Evolutionary conservation across 2,888 invertebrate species (phyloP), one percentile per base, ranked within the genome.

Genomic region (Stenolophus ochropezus): DNA sequence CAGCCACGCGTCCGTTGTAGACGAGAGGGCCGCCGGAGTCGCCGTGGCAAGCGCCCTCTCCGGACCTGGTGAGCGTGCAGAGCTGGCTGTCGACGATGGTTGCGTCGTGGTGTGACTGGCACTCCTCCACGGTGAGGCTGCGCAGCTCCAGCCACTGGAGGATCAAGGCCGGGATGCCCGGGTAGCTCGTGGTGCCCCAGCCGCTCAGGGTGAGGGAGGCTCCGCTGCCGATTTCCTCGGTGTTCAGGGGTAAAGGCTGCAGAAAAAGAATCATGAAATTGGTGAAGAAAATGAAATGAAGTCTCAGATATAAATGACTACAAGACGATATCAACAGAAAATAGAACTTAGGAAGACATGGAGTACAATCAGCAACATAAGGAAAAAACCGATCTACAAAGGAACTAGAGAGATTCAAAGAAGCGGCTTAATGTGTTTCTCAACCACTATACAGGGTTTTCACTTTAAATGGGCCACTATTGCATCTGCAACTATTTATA

Each of bases 11-110:
- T 2, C 83, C 83, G 20, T 83, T 78, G 1, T 77, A 74, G n/a
- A 74, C 82, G 1, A 85, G 56, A 1, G 85, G 85, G n/a, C 84
- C 83, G 8, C 85, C 85, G 8, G 84, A 84, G 82, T 85, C 85
- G 5, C 85, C 93, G 85, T 92, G 92, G 84, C 93, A 93, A 83
- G 92, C 92, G 0, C 93, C 93, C 87, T 92, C 91, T 0, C 92
- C 93, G 58, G 87, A 85, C 85, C 89, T 90, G 33, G 92, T 92
- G 20, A 92, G 87, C 0, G 93, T 92, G 84, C 93, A 93, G 83
- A 93, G 91, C 85, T 93, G 91, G 0, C 89, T 88, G 83, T 88
- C 90, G 0, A 92, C 89, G 0, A 89, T 89, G 84, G 91, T 90
- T 83, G 91, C 90, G 6, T 83, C 49, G 53, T 75, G 14, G 78